phyloP scores from a whole-genome alignment of 2,888 invertebrate genomes.

The Aethes cnicana region DNA sequence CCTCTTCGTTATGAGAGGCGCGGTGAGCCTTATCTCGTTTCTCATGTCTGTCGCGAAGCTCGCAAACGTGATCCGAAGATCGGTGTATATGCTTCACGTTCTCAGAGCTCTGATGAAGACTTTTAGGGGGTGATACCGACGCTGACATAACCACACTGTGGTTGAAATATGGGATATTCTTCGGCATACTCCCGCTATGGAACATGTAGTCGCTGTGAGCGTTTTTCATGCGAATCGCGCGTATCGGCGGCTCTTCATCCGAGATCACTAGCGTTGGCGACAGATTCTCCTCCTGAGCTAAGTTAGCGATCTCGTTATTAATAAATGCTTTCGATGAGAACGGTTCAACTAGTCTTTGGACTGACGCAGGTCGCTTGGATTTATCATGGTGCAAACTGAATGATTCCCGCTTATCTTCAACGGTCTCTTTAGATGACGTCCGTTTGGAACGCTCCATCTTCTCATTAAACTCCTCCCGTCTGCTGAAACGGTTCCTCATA shows the following conservation, averaged over 20 bases:
- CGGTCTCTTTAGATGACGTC: constrained; percentile 63
- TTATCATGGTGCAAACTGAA: constrained; percentile 65
- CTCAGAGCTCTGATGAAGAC: constrained; percentile 70
- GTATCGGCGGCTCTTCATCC: constrained; percentile 62
- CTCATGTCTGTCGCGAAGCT: constrained; percentile 58
- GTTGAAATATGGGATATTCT: constrained; percentile 70
- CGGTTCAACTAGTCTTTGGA: constrained; percentile 66
- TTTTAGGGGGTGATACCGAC: constrained; percentile 68
- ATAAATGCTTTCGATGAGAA: constrained; percentile 72
- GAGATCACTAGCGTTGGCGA: constrained; percentile 57
- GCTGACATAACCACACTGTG: constrained; percentile 58
- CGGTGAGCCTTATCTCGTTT: constrained; percentile 59
- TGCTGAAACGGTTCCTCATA: constrained; percentile 65
- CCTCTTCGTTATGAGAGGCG: constrained; percentile 61
- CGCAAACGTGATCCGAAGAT: constrained; percentile 64
- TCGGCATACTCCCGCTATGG: constrained; percentile 73
- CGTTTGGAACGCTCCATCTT: constrained; percentile 59
- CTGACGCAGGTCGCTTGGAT: constrained; percentile 63
- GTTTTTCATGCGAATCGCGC: constrained; percentile 64
- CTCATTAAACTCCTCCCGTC: constrained; percentile 67
- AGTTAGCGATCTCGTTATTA: constrained; percentile 58
- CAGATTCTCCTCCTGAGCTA: constrained; percentile 55
- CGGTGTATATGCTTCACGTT: constrained; percentile 63
- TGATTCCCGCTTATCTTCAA: constrained; percentile 64
- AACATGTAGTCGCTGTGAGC: constrained; percentile 64